These are phyloP conservation scores for Amblyteles armatorius DNA, from an alignment of 2,888 invertebrate genomes.

Conservation along the genomic window DNA sequence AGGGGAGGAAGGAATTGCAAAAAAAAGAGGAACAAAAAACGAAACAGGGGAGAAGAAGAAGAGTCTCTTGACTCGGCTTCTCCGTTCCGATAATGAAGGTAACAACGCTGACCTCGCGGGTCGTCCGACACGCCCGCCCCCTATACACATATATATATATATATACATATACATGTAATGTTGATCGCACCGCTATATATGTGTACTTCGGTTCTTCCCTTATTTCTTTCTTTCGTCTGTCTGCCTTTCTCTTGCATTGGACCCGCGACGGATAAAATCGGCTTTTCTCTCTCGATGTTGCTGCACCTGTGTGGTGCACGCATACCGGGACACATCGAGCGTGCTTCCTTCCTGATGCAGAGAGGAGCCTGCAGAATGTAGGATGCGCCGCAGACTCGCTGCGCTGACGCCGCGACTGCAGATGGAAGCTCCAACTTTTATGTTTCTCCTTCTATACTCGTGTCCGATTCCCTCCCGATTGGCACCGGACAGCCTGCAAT, in stretches of 20 bases:
- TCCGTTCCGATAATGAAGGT: slow-evolving; percentile 78
- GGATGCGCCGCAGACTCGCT: not conserved
- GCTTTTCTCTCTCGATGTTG: slow-evolving; percentile 41
- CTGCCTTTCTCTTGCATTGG: slow-evolving; percentile 17
- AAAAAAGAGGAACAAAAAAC: not conserved
- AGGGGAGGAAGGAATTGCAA: not conserved
- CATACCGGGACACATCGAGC: slow-evolving; percentile 24
- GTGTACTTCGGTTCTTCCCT: slow-evolving; percentile 51
- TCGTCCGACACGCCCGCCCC: slow-evolving; percentile 77
- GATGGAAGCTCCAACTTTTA: slow-evolving; percentile 45
- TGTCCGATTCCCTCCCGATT: slow-evolving; percentile 78
- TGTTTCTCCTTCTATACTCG: slow-evolving; percentile 66
- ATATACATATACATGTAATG: slow-evolving; percentile 54
- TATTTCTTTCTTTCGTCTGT: slow-evolving; percentile 42
- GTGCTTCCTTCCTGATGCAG: slow-evolving; percentile 40
- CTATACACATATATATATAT: slow-evolving; percentile 17
- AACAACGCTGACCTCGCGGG: slow-evolving; percentile 80
- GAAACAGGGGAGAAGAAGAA: slow-evolving; percentile 38
- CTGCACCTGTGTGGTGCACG: slow-evolving; percentile 35
- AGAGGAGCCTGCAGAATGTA: not conserved
- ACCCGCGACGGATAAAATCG: slow-evolving; percentile 14
- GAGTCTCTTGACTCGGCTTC: slow-evolving; percentile 43
- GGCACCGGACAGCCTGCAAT: slow-evolving; percentile 77
- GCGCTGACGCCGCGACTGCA: not conserved
- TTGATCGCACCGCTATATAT: slow-evolving; percentile 35